Evolutionary conservation across 2,888 invertebrate genomes (phyloP).

Genomic region (Neuroscelio doddi): DNA sequence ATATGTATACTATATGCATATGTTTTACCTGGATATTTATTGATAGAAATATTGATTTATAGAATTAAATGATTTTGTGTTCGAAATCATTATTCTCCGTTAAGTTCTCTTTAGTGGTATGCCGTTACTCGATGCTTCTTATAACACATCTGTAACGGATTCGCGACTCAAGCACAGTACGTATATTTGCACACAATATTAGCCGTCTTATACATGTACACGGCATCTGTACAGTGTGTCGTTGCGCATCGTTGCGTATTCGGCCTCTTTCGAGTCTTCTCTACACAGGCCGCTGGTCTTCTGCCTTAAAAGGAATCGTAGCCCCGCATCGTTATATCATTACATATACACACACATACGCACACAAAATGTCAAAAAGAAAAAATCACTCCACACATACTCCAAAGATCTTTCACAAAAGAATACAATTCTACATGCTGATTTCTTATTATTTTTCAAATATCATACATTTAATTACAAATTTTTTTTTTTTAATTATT

Average conservation of each 20-base stretch:
- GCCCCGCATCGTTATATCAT: slow-evolving; percentile 28
- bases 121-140: slow-evolving; percentile 27
- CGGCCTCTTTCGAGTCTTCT: slow-evolving; percentile 62
- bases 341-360: no score
- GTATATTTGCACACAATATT: no score
- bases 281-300: slow-evolving; percentile 60
- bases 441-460: no score
- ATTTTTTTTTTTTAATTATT: not conserved
- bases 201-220: no score
- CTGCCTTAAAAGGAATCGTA: slow-evolving; percentile 65
- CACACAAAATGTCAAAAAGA: not conserved
- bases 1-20: no score
- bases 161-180: slow-evolving; percentile 10
- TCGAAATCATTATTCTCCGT: slow-evolving; percentile 11
- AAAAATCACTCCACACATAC: not conserved
- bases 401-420: not conserved
- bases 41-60: no score
- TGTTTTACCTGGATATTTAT: no score
- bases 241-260: slow-evolving; percentile 55
- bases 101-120: slow-evolving; percentile 23
- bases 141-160: slow-evolving; percentile 29
- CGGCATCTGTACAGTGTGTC: not conserved
- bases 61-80: slow-evolving; percentile 2
- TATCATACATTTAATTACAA: no score
- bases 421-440: not conserved